A percentile compares a stretch with the other conserved stretches of the same genome.
Evolutionary conservation across 2,113 vertebrate species (phyloP).

Genomic region (Heterotilapia buettikoferi): DNA sequence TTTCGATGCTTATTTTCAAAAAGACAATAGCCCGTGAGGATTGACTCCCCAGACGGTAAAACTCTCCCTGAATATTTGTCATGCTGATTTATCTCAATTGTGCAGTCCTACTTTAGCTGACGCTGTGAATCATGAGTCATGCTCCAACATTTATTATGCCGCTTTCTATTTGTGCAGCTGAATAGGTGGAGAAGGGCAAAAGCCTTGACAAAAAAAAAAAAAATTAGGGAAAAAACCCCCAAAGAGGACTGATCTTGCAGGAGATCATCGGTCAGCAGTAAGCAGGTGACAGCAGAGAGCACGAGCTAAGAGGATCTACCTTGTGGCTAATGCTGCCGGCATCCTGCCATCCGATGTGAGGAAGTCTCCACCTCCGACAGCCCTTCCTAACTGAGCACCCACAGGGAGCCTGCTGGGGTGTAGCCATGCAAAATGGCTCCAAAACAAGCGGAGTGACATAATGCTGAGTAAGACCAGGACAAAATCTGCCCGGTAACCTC

Average conservation of each 20-base stretch:
- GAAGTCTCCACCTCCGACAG: constrained; percentile 32
- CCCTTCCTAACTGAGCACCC: constrained; percentile 46
- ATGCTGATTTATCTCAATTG: background rate
- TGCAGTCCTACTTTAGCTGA: background rate
- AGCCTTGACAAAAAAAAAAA: background rate
- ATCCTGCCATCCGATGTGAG: constrained; percentile 20
- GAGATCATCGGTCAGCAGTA: background rate
- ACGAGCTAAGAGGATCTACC: constrained; percentile 50
- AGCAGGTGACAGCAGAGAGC: constrained; percentile 45
- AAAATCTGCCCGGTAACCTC: constrained; percentile 44
- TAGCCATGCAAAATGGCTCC: constrained; percentile 54
- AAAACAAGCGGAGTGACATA: constrained; percentile 22
- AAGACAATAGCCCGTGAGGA: background rate
- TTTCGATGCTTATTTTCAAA: background rate
- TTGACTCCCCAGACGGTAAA: background rate
- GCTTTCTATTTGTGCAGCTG: background rate
- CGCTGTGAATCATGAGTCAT: background rate
- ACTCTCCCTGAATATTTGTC: background rate
- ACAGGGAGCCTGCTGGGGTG: constrained; percentile 36
- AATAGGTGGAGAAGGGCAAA: background rate
- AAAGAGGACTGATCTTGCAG: background rate
- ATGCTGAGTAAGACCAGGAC: constrained; percentile 46
- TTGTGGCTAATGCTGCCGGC: constrained; percentile 39
- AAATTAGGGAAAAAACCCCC: fast-evolving
- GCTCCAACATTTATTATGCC: background rate